Evolutionary conservation across 2,113 vertebrate genomes (phyloP).

Genomic region (Prunella fulvescens): DNA sequence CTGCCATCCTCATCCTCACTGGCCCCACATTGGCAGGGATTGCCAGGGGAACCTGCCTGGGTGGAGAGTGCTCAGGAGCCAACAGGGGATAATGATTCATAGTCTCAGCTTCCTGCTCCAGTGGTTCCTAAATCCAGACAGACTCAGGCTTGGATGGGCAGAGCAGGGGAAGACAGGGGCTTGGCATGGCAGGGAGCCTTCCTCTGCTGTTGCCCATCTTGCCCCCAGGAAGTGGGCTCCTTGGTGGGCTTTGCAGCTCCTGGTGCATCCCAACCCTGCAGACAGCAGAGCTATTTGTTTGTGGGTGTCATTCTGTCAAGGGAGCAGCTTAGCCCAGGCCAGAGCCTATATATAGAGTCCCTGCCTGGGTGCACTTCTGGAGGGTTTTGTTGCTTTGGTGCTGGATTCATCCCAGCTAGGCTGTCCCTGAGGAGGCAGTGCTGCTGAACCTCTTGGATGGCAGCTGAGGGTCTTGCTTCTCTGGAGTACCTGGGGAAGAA

Average conservation of each 20-base stretch:
- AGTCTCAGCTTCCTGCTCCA: neutral
- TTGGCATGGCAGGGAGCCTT: neutral
- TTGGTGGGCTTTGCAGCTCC: neutral
- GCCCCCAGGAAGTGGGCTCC: neutral
- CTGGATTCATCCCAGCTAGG: conserved; percentile 34
- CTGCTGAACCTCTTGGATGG: neutral
- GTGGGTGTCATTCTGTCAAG: conserved; percentile 30
- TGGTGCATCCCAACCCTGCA: neutral
- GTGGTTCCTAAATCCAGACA: neutral
- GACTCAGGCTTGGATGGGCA: neutral
- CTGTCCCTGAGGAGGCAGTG: neutral
- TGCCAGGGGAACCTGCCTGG: neutral
- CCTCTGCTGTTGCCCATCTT: neutral
- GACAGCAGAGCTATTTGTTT: conserved; percentile 53
- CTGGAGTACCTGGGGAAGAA: neutral
- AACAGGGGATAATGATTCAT: neutral
- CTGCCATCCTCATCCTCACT: neutral
- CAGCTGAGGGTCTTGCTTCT: neutral
- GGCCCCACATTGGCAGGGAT: neutral
- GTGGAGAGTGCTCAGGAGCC: neutral
- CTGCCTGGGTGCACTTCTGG: conserved; percentile 26
- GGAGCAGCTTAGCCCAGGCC: neutral
- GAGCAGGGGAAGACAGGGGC: neutral
- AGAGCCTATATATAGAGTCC: conserved; percentile 44
- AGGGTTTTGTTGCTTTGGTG: conserved; percentile 15